Base-by-base conservation (phyloP, 2,888 invertebrate species). In the Epirrhoe alternata region DNA sequence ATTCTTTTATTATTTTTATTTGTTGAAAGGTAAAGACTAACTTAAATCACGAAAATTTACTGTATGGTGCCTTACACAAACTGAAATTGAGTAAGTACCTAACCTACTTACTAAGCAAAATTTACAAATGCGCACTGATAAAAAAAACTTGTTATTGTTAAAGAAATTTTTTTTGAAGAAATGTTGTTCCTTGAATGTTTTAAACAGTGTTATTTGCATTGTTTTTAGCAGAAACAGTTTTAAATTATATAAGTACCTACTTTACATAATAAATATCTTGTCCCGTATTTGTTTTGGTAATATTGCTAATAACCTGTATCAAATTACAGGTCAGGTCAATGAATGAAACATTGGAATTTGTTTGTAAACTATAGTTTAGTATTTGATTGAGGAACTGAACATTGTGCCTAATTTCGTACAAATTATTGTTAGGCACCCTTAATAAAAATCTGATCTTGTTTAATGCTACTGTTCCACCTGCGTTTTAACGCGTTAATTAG, bases 41-140 rank as follows among this genome's bases (percentile, higher is more conserved):
- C 47, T 14, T 51, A 30, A 30, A 51, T 51, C 51, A 30, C 24
- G 12, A 30, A 24, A 12, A 16, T 30, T 12, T 47, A 47, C 47
- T 47, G 47, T 47, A 24, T 51, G 51, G 51, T 51, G 51, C 51
- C 51, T 51, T 51, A 51, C 30, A 51, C 51, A 51, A 51, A 51
- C 30, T 30, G 51, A 24, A 30, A 47, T 47, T 16, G 16, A 45
- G 14, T 45, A 38, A 12, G 1, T 38, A 38, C 38, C 1, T 47
- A 14, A 24, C 24, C 24, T 24, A 24, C 24, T n/a, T n/a, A n/a
- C 24, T 47, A 16, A 14, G 47, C 6, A 45, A 45, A 14, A 14
- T 47, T 5, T 47, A 6, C 5, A 47, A 14, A 47, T 16, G 47
- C 47, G 16, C 47, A 47, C 14, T 47, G 47, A 7, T 47, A 16